Evolutionary conservation across 2,888 invertebrate genomes (phyloP).

Genomic region (Encarsia formosa): DNA sequence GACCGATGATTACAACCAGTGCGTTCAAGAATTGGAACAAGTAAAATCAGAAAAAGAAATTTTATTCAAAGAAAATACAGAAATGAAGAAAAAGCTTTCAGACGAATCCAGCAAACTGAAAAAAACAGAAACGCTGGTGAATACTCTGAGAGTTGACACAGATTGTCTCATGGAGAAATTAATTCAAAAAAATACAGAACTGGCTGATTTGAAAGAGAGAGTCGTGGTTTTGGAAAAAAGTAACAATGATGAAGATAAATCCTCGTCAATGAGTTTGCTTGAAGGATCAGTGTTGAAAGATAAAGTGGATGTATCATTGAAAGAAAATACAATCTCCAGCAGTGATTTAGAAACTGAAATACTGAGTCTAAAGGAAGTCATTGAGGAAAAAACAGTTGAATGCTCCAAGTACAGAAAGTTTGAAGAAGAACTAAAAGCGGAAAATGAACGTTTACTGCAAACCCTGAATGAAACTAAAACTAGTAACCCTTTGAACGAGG

Average conservation of each 20-base stretch:
- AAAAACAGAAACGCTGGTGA: constrained; percentile 2
- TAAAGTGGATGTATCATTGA: not conserved
- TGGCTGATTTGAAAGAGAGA: constrained; percentile 53
- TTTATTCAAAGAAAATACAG: constrained; percentile 19
- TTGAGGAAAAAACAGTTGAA: constrained; percentile 10
- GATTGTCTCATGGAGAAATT: constrained; percentile 25
- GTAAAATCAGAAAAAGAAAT: constrained; percentile 13
- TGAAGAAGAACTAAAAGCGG: constrained; percentile 21
- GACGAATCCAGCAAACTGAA: constrained; percentile 22
- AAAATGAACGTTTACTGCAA: constrained; percentile 18
- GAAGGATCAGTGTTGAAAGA: constrained; percentile 2
- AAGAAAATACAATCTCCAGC: not conserved
- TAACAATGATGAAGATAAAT: constrained; percentile 6
- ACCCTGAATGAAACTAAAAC: constrained; percentile 2
- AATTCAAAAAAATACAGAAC: constrained; percentile 33
- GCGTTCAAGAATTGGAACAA: constrained; percentile 14
- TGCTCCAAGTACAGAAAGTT: constrained; percentile 12
- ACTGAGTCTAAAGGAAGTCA: constrained; percentile 14
- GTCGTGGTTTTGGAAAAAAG: constrained; percentile 44
- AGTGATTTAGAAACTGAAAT: too few species aligned
- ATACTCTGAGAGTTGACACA: constrained; percentile 19
- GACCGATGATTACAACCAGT: constrained; percentile 19
- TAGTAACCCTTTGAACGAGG: too few species aligned
- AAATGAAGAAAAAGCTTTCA: constrained; percentile 12
- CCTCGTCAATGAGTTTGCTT: not conserved